A percentile compares a stretch with the other conserved stretches of the same genome.
These are phyloP conservation scores for Eupithecia vulgata DNA, from an alignment of 2,888 invertebrate species.

Conservation along the genomic window DNA sequence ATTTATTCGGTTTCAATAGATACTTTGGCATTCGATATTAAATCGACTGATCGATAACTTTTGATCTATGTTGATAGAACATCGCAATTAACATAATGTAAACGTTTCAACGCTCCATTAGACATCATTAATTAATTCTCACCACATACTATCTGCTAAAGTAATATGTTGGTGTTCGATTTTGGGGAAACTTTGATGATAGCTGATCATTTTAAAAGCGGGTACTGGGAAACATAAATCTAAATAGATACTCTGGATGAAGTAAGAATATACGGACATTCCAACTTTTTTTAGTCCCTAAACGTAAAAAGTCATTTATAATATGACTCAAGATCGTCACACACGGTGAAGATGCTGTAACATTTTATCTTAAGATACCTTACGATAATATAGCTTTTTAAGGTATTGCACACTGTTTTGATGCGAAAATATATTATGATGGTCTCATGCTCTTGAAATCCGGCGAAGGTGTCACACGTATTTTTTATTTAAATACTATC, in stretches of 20 bases:
- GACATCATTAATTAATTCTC: slow-evolving; percentile 38
- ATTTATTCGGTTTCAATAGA: background rate
- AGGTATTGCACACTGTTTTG: too few relatives aligned
- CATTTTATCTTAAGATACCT: too few relatives aligned
- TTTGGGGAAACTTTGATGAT: slow-evolving; percentile 19
- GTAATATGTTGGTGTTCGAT: slow-evolving; percentile 15
- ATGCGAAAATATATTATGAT: too few relatives aligned
- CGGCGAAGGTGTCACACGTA: too few relatives aligned
- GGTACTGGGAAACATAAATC: background rate
- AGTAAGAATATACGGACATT: background rate
- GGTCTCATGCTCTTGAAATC: too few relatives aligned
- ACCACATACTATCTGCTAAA: slow-evolving; percentile 27
- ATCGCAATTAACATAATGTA: slow-evolving; percentile 30
- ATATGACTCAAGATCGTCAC: too few relatives aligned
- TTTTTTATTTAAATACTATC: too few relatives aligned
- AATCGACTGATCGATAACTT: slow-evolving; percentile 25
- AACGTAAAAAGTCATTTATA: background rate
- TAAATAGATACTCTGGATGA: background rate
- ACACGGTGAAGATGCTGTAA: too few relatives aligned
- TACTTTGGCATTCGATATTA: slow-evolving; percentile 8
- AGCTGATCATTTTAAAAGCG: background rate
- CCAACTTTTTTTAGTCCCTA: background rate
- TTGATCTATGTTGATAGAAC: slow-evolving; percentile 20
- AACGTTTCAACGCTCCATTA: slow-evolving; percentile 38
- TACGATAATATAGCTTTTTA: too few relatives aligned